A percentile compares a stretch with the other conserved stretches of the same genome.
These are phyloP conservation scores for Plutomurus gul DNA, from an alignment of 1,140 invertebrate genomes.

Conservation along the genomic window DNA sequence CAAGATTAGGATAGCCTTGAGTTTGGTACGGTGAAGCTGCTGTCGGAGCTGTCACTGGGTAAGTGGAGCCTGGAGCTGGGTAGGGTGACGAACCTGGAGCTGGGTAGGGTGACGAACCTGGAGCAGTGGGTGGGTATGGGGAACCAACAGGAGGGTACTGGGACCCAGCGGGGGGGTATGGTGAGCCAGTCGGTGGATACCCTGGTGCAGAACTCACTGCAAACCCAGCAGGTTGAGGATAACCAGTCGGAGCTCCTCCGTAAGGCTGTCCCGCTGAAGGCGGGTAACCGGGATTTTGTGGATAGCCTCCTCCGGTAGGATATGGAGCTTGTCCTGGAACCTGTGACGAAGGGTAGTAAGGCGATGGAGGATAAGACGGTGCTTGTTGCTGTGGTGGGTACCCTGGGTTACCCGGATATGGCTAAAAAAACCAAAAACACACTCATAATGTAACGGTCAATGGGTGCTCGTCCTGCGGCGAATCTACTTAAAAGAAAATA, in stretches of 20 bases:
- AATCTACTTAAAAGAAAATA: no score
- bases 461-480: no score
- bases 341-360: not conserved
- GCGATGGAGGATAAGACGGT: not conserved
- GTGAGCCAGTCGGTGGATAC: constrained; percentile 17
- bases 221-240: not conserved
- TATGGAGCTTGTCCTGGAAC: not conserved
- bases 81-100: constrained; percentile 36
- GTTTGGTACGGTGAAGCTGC: no score
- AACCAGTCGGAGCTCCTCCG: not conserved
- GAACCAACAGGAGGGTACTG: not conserved
- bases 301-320: not conserved
- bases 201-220: not conserved
- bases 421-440: no score
- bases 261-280: constrained; percentile 1
- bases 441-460: no score
- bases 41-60: constrained; percentile 45
- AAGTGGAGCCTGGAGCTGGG: not conserved
- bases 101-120: constrained; percentile 38
- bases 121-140: constrained; percentile 1
- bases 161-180: not conserved
- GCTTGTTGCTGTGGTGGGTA: constrained; percentile 1
- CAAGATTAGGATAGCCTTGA: not conserved
- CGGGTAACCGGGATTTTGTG: constrained; percentile 23
- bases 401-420: not conserved